Evolutionary conservation across 2,888 invertebrate genomes (phyloP).

Genomic region (Melanophora roralis): DNA sequence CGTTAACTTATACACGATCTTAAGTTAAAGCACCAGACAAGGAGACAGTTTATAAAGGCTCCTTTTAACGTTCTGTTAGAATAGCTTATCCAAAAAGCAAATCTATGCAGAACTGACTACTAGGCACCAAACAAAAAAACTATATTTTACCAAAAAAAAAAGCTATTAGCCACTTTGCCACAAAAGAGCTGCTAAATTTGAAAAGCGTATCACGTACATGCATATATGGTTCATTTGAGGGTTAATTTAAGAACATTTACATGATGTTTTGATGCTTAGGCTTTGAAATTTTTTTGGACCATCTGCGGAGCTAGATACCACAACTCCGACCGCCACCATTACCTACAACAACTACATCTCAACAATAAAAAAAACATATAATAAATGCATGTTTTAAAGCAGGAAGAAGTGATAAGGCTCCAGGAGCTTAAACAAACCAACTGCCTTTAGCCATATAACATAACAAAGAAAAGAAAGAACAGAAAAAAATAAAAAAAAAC

Average conservation of each 20-base stretch:
- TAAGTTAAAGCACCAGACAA: too few relatives aligned
- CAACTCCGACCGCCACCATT: constrained; percentile 7
- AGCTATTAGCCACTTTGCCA: too few relatives aligned
- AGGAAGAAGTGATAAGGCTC: constrained; percentile 55
- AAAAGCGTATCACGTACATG: too few relatives aligned
- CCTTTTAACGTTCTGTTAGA: too few relatives aligned
- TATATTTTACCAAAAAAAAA: too few relatives aligned
- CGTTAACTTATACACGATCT: too few relatives aligned
- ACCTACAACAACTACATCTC: constrained; percentile 8
- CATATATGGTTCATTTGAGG: neutral
- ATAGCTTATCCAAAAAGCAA: too few relatives aligned
- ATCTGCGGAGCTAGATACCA: constrained; percentile 42
- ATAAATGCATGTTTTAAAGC: constrained; percentile 59
- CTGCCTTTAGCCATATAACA: constrained; percentile 19
- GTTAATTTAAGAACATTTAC: constrained; percentile 51
- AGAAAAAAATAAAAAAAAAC: constrained; percentile 10
- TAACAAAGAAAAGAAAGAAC: neutral
- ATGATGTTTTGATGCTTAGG: constrained; percentile 45
- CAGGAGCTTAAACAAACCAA: constrained; percentile 1
- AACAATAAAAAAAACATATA: constrained; percentile 43
- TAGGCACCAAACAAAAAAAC: too few relatives aligned
- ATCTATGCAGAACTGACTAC: too few relatives aligned
- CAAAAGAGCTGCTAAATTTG: too few relatives aligned
- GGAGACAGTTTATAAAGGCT: too few relatives aligned
- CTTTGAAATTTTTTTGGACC: constrained; percentile 39